phyloP scores from a whole-genome alignment of 1,140 invertebrate species.

The Trichonephila clavipes region DNA sequence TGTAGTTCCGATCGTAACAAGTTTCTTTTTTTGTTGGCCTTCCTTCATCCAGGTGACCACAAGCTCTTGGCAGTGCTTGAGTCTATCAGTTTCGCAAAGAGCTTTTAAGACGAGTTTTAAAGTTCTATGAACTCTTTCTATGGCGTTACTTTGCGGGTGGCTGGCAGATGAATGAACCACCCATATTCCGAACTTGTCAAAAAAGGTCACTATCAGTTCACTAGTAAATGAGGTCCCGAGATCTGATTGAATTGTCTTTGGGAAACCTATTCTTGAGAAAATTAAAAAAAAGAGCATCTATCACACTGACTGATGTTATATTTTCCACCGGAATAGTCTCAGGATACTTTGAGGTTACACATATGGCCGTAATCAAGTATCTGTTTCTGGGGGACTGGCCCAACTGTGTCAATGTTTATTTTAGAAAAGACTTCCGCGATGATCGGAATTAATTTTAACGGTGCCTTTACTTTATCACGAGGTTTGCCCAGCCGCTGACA shows the following conservation, averaged over 20 bases:
- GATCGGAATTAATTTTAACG: neutral
- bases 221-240: conserved; percentile 32
- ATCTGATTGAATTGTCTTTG: neutral
- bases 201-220: neutral
- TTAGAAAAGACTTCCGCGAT: conserved; percentile 1
- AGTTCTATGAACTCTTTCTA: neutral
- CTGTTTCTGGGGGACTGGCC: neutral
- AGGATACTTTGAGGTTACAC: conserved; percentile 40
- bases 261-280: neutral
- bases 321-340: neutral
- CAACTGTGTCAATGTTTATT: conserved; percentile 63
- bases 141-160: conserved; percentile 14
- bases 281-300: neutral
- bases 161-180: neutral
- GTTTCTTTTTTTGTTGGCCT: neutral
- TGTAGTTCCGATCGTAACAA: neutral
- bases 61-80: neutral
- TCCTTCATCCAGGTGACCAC: neutral
- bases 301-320: neutral
- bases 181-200: conserved; percentile 20
- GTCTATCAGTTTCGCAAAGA: neutral
- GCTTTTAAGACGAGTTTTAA: neutral
- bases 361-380: neutral
- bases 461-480: neutral
- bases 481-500: neutral